Percentiles rank a stretch among this genome's conserved stretches.
Conservation (phyloP, 2,888 invertebrate genomes). For the Myathropa florea region DNA sequence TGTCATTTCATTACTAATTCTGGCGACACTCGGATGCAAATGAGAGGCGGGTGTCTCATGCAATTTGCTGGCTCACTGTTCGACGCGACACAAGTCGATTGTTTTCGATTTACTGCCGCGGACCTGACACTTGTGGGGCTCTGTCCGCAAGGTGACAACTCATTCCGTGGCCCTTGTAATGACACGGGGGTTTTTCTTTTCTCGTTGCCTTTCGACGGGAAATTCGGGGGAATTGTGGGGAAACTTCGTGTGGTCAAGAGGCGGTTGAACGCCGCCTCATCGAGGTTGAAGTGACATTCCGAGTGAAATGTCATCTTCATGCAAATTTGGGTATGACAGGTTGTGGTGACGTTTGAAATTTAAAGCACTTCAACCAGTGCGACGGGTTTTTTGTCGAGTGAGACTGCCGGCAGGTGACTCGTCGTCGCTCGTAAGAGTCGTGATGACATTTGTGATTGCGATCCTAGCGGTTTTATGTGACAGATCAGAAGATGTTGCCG, state of each 20-base stretch:
- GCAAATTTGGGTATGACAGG: not conserved
- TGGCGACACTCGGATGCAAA: slow-evolving; percentile 62
- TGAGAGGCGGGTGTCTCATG: slow-evolving; percentile 39
- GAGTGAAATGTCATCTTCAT: not conserved
- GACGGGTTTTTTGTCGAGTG: not conserved
- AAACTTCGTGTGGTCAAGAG: not conserved
- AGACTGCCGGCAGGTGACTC: not conserved
- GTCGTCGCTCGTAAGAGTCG: not conserved
- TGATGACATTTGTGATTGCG: not conserved
- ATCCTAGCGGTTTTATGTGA: slow-evolving; percentile 1
- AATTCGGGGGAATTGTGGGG: not conserved
- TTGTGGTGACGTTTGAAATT: not conserved
- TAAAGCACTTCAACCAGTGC: not conserved
- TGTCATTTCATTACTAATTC: slow-evolving; percentile 50
- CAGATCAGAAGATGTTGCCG: not conserved
- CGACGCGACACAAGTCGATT: slow-evolving; percentile 6
- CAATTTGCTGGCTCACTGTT: slow-evolving; percentile 35
- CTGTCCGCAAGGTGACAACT: not conserved
- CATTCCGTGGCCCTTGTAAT: not conserved
- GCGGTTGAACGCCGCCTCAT: not conserved
- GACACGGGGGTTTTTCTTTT: not conserved
- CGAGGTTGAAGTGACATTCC: not conserved
- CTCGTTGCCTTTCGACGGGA: not conserved
- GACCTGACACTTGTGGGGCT: not conserved
- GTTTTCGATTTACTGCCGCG: not conserved